Evolutionary conservation across 2,888 invertebrate genomes (phyloP), one percentile per base, ranked within the genome.

Genomic region (Rhamphomyia laevipes): DNA sequence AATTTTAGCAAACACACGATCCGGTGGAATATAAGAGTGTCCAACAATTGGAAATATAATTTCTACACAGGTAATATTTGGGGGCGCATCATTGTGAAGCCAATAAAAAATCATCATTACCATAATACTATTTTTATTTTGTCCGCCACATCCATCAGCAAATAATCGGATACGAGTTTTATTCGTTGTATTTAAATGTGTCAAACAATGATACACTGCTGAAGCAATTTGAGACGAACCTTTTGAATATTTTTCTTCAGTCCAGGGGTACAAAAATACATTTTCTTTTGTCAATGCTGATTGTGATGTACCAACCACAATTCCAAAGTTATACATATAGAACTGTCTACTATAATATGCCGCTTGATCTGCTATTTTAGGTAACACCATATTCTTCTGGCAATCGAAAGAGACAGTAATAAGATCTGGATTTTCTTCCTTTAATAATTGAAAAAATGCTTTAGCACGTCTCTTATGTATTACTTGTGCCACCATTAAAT

Each of bases 201-300:
- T 31, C 18, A 60, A 48, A 15, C 51, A 42, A 49, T 61, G 52
- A 37, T 51, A 58, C 18, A 64, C 53, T 21, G 60, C 58, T 10
- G 61, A 61, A 11, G 60, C 53, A 43, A 65, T 62, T 55, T 62
- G 55, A 51, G 60, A 60, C 7, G 62, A 58, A 13, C 59, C 59
- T 57, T 65, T 63, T 18, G 45, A 33, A 49, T 45, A 52, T 47
- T 58, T 48, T 50, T 59, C 52, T 58, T 64, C 64, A n/a, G 56
- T 59, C 61, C 65, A 63, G 40, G 37, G 30, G 49, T 61, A 65
- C n/a, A 53, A 46, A 47, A 51, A 58, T 9, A 55, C 56, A 52
- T 58, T 62, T 18, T 55, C 51, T 45, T 47, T 51, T 21, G 50
- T 56, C 40, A 57, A 48, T 31, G 43, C 43, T 35, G 46, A 45